These are phyloP conservation scores for Cheirogaleus major DNA, from an alignment of 2,797 vertebrate genomes.

Conservation along the genomic window DNA sequence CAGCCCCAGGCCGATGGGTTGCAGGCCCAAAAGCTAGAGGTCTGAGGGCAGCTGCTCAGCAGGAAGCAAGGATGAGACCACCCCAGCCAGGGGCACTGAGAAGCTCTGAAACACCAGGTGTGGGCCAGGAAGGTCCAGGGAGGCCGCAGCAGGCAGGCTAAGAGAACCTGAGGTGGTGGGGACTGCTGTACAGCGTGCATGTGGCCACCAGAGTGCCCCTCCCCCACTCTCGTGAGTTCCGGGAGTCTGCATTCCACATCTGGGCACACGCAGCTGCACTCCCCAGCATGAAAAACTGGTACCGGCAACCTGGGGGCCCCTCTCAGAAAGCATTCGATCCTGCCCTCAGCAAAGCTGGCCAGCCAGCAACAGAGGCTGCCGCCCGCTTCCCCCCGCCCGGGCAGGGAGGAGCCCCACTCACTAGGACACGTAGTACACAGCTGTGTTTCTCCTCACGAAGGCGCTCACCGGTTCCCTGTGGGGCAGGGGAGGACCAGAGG, in stretches of 20 bases:
- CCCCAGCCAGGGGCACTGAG: not conserved
- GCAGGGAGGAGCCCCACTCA: constrained; percentile 85
- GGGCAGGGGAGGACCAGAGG: not conserved
- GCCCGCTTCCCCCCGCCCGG: not conserved
- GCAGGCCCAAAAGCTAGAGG: not conserved
- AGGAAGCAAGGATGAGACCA: not conserved
- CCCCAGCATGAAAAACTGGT: not conserved
- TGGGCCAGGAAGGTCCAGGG: not conserved
- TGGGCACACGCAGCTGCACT: not conserved
- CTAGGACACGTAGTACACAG: constrained; percentile 93
- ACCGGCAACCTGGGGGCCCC: not conserved
- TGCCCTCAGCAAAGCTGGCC: not conserved
- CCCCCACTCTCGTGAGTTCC: not conserved
- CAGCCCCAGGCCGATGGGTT: not conserved
- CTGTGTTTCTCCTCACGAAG: constrained; percentile 89
- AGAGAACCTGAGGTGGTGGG: not conserved
- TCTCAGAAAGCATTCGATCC: not conserved
- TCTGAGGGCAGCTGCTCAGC: not conserved
- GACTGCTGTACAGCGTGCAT: rapidly evolving
- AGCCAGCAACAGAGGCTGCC: not conserved
- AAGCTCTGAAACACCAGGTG: not conserved
- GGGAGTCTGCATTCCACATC: not conserved
- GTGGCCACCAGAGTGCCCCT: not conserved
- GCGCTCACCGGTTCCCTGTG: constrained; percentile 87
- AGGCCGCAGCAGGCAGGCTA: not conserved